A percentile compares a stretch with the other conserved stretches of the same genome.
Conservation (phyloP, 2,888 invertebrate genomes). For the Labia minor region DNA sequence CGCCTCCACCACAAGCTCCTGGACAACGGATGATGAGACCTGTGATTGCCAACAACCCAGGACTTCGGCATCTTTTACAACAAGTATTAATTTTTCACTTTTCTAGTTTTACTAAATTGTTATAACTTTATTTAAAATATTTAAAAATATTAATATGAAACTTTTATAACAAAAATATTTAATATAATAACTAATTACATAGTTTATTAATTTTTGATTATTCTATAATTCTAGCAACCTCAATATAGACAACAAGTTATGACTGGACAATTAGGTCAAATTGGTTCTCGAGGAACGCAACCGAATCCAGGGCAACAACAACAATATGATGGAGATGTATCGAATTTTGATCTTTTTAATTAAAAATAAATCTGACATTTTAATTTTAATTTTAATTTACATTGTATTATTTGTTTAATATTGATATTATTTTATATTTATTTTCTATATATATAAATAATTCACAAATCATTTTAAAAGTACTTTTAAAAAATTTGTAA, state of each 20-base stretch:
- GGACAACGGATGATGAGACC: constrained; percentile 62
- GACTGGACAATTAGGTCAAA: constrained; percentile 29
- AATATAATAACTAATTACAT: too few relatives aligned
- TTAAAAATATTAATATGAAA: too few relatives aligned
- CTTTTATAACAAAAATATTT: too few relatives aligned
- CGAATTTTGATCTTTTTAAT: constrained; percentile 40
- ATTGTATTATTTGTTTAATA: too few relatives aligned
- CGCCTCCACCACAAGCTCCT: constrained; percentile 38
- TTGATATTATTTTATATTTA: too few relatives aligned
- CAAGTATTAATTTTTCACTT: constrained; percentile 47
- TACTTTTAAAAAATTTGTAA: too few relatives aligned
- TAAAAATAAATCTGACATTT: too few relatives aligned
- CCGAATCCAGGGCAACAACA: constrained; percentile 32
- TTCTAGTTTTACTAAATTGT: too few relatives aligned
- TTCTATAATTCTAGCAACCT: constrained; percentile 54
- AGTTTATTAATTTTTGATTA: too few relatives aligned
- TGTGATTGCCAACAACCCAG: constrained; percentile 64
- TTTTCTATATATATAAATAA: too few relatives aligned
- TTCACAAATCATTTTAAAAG: too few relatives aligned
- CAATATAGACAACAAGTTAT: constrained; percentile 54
- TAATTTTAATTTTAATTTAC: constrained; percentile 19
- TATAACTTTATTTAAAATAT: too few relatives aligned
- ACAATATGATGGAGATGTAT: constrained; percentile 43
- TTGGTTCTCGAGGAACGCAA: constrained; percentile 17
- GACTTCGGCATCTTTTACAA: constrained; percentile 66